These are phyloP conservation scores for Meganola albula DNA, from an alignment of 2,888 invertebrate species.

Conservation along the genomic window DNA sequence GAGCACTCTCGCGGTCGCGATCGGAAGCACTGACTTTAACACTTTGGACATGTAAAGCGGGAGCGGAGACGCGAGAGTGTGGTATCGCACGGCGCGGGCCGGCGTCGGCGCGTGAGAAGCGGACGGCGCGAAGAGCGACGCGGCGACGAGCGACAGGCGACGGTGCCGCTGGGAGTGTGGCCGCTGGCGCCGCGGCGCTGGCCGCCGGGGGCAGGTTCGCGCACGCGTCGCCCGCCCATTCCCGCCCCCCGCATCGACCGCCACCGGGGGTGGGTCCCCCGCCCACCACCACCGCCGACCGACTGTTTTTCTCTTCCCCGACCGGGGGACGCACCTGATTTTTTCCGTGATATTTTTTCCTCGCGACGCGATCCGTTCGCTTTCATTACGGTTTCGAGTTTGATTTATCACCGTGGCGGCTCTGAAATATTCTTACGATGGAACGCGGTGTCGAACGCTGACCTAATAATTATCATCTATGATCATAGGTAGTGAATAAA, in stretches of 20 bases:
- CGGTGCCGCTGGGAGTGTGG: slow-evolving; percentile 45
- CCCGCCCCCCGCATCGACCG: slow-evolving; percentile 56
- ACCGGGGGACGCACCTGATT: slow-evolving; percentile 77
- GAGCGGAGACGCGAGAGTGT: slow-evolving; percentile 48
- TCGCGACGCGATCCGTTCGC: slow-evolving; percentile 78
- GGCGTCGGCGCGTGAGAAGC: slow-evolving; percentile 63
- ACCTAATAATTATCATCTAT: slow-evolving; percentile 73
- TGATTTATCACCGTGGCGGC: slow-evolving; percentile 75
- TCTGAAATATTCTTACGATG: slow-evolving; percentile 73
- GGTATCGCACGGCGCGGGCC: slow-evolving; percentile 64
- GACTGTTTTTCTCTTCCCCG: slow-evolving; percentile 74
- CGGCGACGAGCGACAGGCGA: slow-evolving; percentile 40
- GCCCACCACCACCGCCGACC: slow-evolving; percentile 52
- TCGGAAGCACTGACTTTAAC: slow-evolving; percentile 73
- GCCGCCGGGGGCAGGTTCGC: slow-evolving; percentile 52
- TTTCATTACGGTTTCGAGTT: slow-evolving; percentile 78
- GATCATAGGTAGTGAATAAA: slow-evolving; percentile 57
- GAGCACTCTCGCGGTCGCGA: slow-evolving; percentile 70
- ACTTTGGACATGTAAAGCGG: slow-evolving; percentile 73
- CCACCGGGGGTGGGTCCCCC: too few species aligned
- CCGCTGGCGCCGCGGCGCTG: slow-evolving; percentile 41
- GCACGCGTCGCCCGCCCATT: slow-evolving; percentile 60
- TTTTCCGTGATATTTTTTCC: slow-evolving; percentile 78
- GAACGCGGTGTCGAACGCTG: slow-evolving; percentile 70
- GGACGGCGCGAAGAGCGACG: slow-evolving; percentile 54